These are phyloP conservation scores for Enteromius thamalakanensis DNA, from an alignment of 2,797 vertebrate genomes.

Conservation along the genomic window DNA sequence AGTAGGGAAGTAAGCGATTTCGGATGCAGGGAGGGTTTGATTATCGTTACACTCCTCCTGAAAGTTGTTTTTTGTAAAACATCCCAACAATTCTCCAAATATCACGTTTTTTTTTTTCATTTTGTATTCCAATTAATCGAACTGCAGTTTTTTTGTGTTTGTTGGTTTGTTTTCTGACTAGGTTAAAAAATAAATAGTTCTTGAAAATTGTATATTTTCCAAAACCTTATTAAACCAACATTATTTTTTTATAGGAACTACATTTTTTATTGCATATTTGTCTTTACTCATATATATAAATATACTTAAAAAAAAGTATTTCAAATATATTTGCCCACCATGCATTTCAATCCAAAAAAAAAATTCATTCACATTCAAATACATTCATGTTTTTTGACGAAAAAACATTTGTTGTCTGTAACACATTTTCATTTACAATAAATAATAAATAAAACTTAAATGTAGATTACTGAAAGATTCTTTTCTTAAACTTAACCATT, in stretches of 20 bases:
- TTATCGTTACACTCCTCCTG: too few species aligned
- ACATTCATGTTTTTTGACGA: not conserved
- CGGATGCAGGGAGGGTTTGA: too few species aligned
- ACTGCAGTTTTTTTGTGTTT: too few species aligned
- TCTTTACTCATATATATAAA: too few species aligned
- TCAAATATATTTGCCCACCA: not conserved
- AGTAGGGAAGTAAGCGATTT: too few species aligned
- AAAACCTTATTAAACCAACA: not conserved
- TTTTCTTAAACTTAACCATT: too few species aligned
- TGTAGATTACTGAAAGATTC: not conserved
- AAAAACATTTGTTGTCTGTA: not conserved
- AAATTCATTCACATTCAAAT: not conserved
- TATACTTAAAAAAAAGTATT: not conserved
- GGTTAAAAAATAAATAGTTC: not conserved
- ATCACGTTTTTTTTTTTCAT: too few species aligned
- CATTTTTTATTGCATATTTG: not conserved
- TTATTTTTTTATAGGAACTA: not conserved
- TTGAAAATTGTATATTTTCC: not conserved
- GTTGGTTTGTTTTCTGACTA: too few species aligned
- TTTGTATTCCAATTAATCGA: too few species aligned
- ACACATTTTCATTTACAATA: not conserved
- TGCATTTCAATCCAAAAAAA: not conserved
- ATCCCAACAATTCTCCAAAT: too few species aligned
- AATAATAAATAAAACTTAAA: not conserved
- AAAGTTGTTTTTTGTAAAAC: too few species aligned